Conservation (phyloP, 1,140 invertebrate species). For the Cydia strobilella region DNA sequence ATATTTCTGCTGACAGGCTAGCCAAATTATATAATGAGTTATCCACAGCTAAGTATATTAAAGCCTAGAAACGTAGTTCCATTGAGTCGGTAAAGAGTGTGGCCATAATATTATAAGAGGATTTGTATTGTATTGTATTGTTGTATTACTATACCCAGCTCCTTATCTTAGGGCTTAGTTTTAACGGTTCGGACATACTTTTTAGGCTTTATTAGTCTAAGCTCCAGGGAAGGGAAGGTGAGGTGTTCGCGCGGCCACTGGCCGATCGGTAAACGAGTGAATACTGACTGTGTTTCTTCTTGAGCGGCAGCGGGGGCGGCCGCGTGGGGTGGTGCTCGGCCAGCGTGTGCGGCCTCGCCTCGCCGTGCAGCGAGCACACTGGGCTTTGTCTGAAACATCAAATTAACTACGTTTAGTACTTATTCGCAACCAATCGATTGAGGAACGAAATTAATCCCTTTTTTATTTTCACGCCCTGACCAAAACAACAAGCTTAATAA, state of each 20-base stretch:
- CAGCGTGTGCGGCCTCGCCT: conserved; percentile 73
- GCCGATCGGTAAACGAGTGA: background rate
- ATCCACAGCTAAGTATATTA: background rate
- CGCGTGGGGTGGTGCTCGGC: conserved; percentile 80
- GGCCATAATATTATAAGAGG: no score
- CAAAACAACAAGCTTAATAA: no score
- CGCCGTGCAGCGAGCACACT: conserved; percentile 64
- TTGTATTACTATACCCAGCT: no score
- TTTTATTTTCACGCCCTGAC: no score
- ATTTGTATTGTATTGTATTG: no score
- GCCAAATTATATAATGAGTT: background rate
- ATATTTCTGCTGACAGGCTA: no score
- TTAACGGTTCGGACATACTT: no score
- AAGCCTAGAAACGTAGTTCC: background rate
- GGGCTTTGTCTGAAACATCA: conserved; percentile 53
- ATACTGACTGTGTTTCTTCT: conserved; percentile 96
- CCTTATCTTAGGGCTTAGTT: no score
- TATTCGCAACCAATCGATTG: background rate
- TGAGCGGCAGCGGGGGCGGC: conserved; percentile 93
- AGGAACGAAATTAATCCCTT: background rate
- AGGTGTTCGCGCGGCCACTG: background rate
- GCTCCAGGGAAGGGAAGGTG: background rate
- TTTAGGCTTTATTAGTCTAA: background rate
- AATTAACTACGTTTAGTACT: background rate
- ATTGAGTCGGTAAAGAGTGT: background rate